Conservation (phyloP, 2,888 invertebrate genomes). For the Tuta absoluta region DNA sequence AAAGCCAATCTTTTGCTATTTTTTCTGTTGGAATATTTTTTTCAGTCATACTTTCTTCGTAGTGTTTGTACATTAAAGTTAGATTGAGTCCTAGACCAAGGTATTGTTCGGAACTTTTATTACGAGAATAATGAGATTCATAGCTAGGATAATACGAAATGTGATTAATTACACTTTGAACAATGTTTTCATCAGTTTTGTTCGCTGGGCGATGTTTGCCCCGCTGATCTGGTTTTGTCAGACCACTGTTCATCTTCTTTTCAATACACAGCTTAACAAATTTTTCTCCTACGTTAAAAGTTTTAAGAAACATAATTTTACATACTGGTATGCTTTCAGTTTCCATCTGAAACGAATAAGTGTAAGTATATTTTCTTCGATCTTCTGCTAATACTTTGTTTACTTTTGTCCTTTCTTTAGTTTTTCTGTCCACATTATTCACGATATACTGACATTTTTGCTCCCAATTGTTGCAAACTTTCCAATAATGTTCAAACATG, state of each 20-base stretch:
- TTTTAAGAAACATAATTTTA: conserved; percentile 1
- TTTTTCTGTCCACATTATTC: background rate
- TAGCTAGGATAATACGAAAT: background rate
- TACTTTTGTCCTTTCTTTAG: background rate
- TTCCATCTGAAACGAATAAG: background rate
- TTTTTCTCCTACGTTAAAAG: background rate
- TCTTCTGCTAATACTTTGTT: background rate
- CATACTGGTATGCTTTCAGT: background rate
- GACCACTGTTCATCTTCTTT: background rate
- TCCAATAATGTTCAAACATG: background rate
- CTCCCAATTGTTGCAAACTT: background rate
- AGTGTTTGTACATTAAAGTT: background rate
- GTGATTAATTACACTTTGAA: background rate
- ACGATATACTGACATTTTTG: conserved; percentile 3
- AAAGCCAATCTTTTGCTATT: conserved; percentile 1
- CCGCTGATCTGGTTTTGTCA: background rate
- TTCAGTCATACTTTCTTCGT: background rate
- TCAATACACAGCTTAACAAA: background rate
- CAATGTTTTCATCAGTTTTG: background rate
- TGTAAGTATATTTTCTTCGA: background rate
- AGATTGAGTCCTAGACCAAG: background rate
- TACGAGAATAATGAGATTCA: background rate
- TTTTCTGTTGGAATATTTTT: background rate
- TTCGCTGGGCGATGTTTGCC: background rate
- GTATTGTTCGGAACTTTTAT: background rate